Base-by-base conservation (phyloP, 2,888 invertebrate species). In the Epinotia bilunana region DNA sequence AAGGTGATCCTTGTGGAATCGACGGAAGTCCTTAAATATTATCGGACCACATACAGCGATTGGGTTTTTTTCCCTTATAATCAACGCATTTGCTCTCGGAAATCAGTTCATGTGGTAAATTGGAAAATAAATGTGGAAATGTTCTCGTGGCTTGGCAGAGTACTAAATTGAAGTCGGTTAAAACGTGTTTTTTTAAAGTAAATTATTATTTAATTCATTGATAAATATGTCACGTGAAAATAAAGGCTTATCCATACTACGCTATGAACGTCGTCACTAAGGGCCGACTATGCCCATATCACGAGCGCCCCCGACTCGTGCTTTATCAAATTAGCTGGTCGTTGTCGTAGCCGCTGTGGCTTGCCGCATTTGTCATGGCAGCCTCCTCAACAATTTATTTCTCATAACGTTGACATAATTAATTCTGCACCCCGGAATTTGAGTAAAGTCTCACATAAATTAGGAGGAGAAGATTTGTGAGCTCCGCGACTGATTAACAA, bases 311-410 rank as follows among this genome's bases (percentile, higher is more conserved):
- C 72, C 73, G 73, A 76, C 72, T 80, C 80, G 78, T 78, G 76
- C 77, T 80, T 83, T 81, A 81, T 83, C 82, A 83, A 84, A 82
- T 84, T 82, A 84, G 80, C 78, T 74, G 78, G 76, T 77, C 79
- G 76, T 79, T 71, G 77, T 79, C 78, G 73, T 74, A 76, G 75
- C 74, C 79, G 76, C 78, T 70, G 74, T 79, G 71, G 78, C 78
- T 73, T 73, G 71, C 78, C 79, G 77, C 77, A 82, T 77, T 77
- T 77, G 77, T 77, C 74, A 76, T 62, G 65, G 72, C 74, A 64
- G 67, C 69, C 72, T 69, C 77, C 78, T 79, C 76, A 78, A 77
- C 77, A 79, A 79, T 77, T 75, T 76, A 79, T 76, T 73, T 77
- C 72, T 79, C 78, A 79, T 77, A 74, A 70, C 77, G 76, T 77